Conservation (phyloP, 2,888 invertebrate species). For the Philaethria dido region DNA sequence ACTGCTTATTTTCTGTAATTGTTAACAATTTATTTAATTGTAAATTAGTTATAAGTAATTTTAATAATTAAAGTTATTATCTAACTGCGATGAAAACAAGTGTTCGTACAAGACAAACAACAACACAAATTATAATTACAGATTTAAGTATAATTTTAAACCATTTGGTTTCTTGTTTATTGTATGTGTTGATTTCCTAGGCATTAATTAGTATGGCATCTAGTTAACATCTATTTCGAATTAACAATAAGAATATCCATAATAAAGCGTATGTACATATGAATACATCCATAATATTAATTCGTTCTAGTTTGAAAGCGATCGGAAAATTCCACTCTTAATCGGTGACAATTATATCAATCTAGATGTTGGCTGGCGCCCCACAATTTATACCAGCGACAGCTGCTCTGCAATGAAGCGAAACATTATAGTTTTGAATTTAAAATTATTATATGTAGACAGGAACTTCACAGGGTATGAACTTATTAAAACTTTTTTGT, state of each 20-base stretch:
- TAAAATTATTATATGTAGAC: too few relatives aligned
- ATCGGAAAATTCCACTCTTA: constrained; percentile 71
- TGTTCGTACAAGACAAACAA: constrained; percentile 8
- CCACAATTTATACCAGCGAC: constrained; percentile 25
- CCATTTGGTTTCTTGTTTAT: constrained; percentile 13
- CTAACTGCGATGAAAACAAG: constrained; percentile 15
- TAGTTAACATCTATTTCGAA: constrained; percentile 40
- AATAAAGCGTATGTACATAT: constrained; percentile 30
- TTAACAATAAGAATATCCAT: constrained; percentile 38
- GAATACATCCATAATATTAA: constrained; percentile 36
- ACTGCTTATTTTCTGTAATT: constrained; percentile 3
- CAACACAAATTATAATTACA: constrained; percentile 15
- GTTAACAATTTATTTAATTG: constrained; percentile 6
- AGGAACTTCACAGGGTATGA: neutral
- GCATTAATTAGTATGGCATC: constrained; percentile 33
- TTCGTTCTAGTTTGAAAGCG: constrained; percentile 49
- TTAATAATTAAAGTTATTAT: constrained; percentile 6
- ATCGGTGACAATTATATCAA: constrained; percentile 69
- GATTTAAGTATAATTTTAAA: constrained; percentile 20
- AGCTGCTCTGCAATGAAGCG: neutral
- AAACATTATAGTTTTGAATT: neutral
- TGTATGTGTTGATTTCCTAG: neutral
- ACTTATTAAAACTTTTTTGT: neutral
- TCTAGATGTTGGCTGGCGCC: constrained; percentile 56
- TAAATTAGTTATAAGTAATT: constrained; percentile 14